These are phyloP conservation scores for Philopotamus ludificatus DNA, from an alignment of 1,140 invertebrate genomes.

Conservation along the genomic window DNA sequence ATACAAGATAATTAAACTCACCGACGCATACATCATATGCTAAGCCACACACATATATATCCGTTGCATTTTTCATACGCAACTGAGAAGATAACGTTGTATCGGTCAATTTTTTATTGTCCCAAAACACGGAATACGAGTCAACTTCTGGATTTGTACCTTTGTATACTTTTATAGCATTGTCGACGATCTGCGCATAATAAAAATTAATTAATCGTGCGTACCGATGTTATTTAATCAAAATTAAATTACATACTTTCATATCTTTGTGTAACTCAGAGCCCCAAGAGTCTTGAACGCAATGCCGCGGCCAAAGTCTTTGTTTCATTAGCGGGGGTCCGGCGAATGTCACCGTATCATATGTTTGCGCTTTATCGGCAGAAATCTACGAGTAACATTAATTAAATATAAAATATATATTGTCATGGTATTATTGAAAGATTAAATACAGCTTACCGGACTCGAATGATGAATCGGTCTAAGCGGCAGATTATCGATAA, in stretches of 20 bases:
- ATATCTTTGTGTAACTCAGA: constrained; percentile 90
- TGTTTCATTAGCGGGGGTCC: constrained; percentile 81
- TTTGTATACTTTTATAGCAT: constrained; percentile 85
- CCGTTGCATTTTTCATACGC: constrained; percentile 76
- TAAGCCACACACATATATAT: constrained; percentile 93
- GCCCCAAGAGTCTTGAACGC: constrained; percentile 93
- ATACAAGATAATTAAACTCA: constrained; percentile 47
- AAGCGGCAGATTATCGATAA: constrained; percentile 84
- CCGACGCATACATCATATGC: constrained; percentile 97
- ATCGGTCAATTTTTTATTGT: constrained; percentile 88
- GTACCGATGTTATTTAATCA: background rate
- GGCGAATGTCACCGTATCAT: constrained; percentile 90
- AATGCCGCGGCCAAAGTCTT: constrained; percentile 92
- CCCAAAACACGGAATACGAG: constrained; percentile 97
- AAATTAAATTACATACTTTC: constrained; percentile 59
- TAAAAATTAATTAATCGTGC: background rate
- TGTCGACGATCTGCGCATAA: constrained; percentile 59
- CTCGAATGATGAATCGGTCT: constrained; percentile 69
- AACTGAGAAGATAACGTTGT: constrained; percentile 84
- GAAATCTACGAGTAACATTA: constrained; percentile 49
- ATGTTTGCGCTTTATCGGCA: constrained; percentile 74
- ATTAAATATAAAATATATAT: background rate
- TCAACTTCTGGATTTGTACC: constrained; percentile 94
- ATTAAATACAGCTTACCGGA: constrained; percentile 52
- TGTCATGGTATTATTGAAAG: background rate